Percentiles rank a stretch among this genome's conserved stretches.
phyloP scores from a whole-genome alignment of 2,113 vertebrate genomes.

The Melanerpes formicivorus region DNA sequence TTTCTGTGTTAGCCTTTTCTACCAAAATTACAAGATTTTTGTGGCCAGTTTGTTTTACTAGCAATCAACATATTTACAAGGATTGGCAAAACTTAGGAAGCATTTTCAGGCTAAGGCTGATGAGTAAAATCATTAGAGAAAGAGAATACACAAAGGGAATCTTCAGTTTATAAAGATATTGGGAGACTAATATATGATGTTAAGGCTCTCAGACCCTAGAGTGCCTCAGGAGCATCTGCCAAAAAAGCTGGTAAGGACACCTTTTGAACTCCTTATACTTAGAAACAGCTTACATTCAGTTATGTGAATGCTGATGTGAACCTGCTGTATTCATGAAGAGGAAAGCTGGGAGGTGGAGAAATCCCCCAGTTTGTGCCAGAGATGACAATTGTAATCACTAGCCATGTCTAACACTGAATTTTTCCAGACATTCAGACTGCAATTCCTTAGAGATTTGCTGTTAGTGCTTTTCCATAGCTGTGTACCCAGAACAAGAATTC shows the following conservation, averaged over 20 bases:
- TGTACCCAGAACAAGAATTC: not conserved
- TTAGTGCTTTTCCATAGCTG: constrained; percentile 6
- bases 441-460: not conserved
- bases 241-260: not conserved
- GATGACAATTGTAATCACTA: not conserved
- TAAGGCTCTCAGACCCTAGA: not conserved
- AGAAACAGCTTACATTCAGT: not conserved
- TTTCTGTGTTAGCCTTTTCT: not conserved
- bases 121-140: not conserved
- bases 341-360: not conserved
- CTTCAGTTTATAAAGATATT: not conserved
- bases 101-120: not conserved
- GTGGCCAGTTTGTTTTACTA: not conserved
- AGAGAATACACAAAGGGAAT: too few species aligned
- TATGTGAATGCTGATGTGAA: not conserved
- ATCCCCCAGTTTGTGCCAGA: not conserved
- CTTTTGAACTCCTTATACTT: not conserved
- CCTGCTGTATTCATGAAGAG: not conserved
- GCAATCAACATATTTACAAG: not conserved
- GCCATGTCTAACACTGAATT: not conserved
- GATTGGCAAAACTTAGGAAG: not conserved
- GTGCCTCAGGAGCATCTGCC: not conserved
- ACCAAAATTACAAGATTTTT: not conserved
- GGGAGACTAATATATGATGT: not conserved
- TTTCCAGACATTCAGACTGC: constrained; percentile 31